phyloP scores from a whole-genome alignment of 2,797 vertebrate species.

The Aphelocoma californica region DNA sequence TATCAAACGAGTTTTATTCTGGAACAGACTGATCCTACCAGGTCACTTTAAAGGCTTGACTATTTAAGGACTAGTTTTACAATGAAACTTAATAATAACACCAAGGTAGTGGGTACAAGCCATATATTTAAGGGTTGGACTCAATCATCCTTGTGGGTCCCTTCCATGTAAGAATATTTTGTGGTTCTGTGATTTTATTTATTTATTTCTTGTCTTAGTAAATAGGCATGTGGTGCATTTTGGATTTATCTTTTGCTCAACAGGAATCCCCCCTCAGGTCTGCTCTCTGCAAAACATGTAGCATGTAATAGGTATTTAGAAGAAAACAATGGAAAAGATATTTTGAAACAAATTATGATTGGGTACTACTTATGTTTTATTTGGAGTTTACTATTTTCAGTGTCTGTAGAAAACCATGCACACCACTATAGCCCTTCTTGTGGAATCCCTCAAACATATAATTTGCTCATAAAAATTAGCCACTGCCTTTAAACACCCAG shows the following conservation, averaged over 20 bases:
- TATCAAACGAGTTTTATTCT: not conserved
- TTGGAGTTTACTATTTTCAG: not conserved
- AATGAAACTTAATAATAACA: not conserved
- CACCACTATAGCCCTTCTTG: not conserved
- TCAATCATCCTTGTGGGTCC: rapidly evolving
- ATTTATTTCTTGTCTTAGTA: not conserved
- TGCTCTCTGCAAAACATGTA: not conserved
- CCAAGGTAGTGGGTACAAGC: rapidly evolving
- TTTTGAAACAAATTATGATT: not conserved
- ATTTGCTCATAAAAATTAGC: not conserved
- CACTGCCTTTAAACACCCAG: not conserved
- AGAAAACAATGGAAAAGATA: not conserved
- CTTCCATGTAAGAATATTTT: not conserved
- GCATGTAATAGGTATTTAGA: not conserved
- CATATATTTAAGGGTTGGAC: not conserved
- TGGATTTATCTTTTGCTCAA: not conserved
- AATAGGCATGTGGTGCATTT: not conserved
- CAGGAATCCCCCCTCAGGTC: not conserved
- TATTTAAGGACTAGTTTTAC: not conserved
- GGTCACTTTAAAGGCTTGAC: not conserved
- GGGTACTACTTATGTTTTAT: not conserved
- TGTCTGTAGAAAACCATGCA: not conserved
- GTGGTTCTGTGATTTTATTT: not conserved
- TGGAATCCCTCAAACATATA: not conserved
- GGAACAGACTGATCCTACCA: not conserved